Percentiles rank a stretch among this genome's conserved stretches.
These are phyloP conservation scores for Podarcis lilfordi DNA, from an alignment of 2,797 vertebrate species.

Conservation along the genomic window DNA sequence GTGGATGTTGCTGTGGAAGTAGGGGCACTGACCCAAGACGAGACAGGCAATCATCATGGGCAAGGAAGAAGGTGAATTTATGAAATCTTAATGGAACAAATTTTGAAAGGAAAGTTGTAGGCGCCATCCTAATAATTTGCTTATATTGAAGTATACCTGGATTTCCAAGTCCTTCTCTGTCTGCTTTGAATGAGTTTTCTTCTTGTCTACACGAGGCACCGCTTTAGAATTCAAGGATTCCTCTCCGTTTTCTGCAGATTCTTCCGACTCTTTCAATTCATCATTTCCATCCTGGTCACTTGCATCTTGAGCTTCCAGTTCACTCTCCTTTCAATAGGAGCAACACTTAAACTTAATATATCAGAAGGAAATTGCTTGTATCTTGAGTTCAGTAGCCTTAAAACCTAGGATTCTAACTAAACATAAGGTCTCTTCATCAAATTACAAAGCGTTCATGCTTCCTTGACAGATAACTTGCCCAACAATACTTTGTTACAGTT, in stretches of 20 bases:
- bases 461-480: neutral
- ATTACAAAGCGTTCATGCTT: neutral
- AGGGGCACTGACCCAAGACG: neutral
- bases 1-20: too few relatives aligned
- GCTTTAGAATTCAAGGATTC: constrained; percentile 77
- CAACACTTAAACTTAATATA: constrained; percentile 68
- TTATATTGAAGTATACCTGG: constrained; percentile 73
- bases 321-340: constrained; percentile 80
- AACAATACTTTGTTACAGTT: neutral
- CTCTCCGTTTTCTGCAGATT: constrained; percentile 77
- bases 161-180: constrained; percentile 76
- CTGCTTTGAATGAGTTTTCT: constrained; percentile 67
- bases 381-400: neutral
- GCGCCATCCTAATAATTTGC: neutral
- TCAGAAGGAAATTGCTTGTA: neutral
- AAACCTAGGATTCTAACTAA: neutral
- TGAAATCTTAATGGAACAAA: neutral
- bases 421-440: neutral
- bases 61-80: neutral
- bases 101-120: constrained; percentile 14
- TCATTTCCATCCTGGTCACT: constrained; percentile 83
- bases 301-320: constrained; percentile 80
- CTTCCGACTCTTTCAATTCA: constrained; percentile 80
- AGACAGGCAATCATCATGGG: neutral
- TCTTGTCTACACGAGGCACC: constrained; percentile 69